Evolutionary conservation across 2,888 invertebrate species (phyloP).

Genomic region (Caenorhabditis sp.): DNA sequence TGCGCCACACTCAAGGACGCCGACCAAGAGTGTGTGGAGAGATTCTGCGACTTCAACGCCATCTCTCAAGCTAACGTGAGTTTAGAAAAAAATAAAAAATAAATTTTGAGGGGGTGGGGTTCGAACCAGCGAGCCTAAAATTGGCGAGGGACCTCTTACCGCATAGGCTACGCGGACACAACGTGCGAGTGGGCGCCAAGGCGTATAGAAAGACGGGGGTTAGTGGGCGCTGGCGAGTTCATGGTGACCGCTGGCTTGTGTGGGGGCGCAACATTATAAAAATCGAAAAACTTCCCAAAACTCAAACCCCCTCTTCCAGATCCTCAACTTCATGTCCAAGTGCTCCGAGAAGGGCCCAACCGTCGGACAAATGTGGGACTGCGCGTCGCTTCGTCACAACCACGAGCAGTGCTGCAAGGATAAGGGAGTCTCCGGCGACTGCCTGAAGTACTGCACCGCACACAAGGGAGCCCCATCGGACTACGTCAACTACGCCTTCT

Average conservation of each 20-base stretch:
- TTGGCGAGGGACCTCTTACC: background rate
- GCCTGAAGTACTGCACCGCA: constrained; percentile 82
- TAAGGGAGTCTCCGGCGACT: constrained; percentile 72
- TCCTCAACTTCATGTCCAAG: constrained; percentile 79
- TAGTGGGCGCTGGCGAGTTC: background rate
- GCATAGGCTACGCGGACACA: background rate
- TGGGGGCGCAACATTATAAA: background rate
- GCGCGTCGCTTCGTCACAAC: constrained; percentile 81
- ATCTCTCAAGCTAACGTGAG: constrained; percentile 64
- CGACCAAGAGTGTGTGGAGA: constrained; percentile 79
- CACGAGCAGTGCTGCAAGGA: constrained; percentile 77
- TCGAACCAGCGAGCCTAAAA: background rate
- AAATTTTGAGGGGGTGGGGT: background rate
- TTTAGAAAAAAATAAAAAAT: background rate
- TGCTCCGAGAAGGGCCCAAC: constrained; percentile 81
- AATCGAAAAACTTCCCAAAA: background rate
- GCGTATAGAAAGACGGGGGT: background rate
- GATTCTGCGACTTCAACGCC: constrained; percentile 82
- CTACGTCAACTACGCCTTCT: constrained; percentile 80
- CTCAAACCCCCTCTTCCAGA: constrained; percentile 63
- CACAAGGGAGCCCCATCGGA: constrained; percentile 82
- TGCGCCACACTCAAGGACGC: constrained; percentile 81
- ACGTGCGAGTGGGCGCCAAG: background rate
- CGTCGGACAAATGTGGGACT: constrained; percentile 83
- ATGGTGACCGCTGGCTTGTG: background rate